Base-by-base conservation (phyloP, 2,113 vertebrate genomes). In the Lanius collurio region DNA sequence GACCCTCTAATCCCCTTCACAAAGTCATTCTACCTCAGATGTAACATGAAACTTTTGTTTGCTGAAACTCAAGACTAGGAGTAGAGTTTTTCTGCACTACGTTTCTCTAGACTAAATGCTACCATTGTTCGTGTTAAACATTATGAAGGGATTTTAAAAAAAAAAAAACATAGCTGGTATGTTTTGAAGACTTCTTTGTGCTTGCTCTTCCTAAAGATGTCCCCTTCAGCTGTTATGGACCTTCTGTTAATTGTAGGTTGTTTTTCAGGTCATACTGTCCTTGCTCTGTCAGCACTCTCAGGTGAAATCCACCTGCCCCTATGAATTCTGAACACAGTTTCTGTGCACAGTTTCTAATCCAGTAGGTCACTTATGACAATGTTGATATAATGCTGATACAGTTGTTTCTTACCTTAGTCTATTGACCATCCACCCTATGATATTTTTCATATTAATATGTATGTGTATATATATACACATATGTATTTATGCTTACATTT, bases 151-250 rank as follows among this genome's bases (percentile, higher is more conserved):
- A 49, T 73, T 67, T 0, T n/a, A 49, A 56, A 60, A 60, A 44
- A 62, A 71, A 59, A 15, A 0, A 1, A 0, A 5, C 37, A 30
- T 9, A 7, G 7, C 5, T 52, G 11, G 18, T 9, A 21, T 39
- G 3, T 15, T 49, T 63, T 60, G 55, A 26, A 41, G 17, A n/a
- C 3, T 53, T 30, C 28, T 60, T 47, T 42, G 5, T 47, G 5
- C 11, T 80, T 87, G 20, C 6, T 75, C 4, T 30, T 26, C 9
- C 31, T 52, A 62, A 56, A 50, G 11, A 12, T 31, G 3, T 1
- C 5, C 11, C 11, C n/a, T 53, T 79, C 68, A 80, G 35, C 15
- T 30, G 22, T 15, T 20, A 21, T 3, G 19, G 17, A 63, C 4
- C 3, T 5, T 46, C 14, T 14, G 4, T 7, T 41, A 21, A 14